Conservation (phyloP, 1,140 invertebrate species). For the Pectinophora gossypiella region DNA sequence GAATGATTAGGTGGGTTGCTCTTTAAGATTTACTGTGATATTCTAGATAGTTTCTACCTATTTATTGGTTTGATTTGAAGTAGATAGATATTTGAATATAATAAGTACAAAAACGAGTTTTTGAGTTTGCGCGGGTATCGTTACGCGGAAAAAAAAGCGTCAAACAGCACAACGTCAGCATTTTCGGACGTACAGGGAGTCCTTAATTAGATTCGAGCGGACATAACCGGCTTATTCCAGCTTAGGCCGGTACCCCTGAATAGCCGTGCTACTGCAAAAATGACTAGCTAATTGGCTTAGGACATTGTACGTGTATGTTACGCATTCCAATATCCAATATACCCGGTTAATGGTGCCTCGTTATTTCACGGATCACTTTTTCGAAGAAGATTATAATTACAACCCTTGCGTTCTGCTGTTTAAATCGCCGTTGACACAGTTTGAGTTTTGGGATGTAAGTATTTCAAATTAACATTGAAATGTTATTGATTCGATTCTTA, state of each 20-base stretch:
- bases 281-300: constrained; percentile 73
- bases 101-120: no score
- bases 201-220: constrained; percentile 72
- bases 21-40: no score
- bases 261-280: constrained; percentile 65
- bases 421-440: no score
- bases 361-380: constrained; percentile 26
- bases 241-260: constrained; percentile 51
- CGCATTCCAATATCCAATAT: constrained; percentile 67
- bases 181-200: constrained; percentile 56
- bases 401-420: no score
- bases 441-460: background rate
- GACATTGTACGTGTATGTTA: constrained; percentile 48
- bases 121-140: background rate
- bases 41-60: no score
- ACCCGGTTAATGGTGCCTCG: constrained; percentile 49
- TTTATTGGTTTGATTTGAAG: no score
- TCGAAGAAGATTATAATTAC: background rate
- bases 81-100: no score
- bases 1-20: no score
- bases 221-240: constrained; percentile 66
- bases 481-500: no score
- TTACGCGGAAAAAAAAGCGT: constrained; percentile 46
- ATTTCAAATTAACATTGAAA: no score
- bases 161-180: constrained; percentile 63